Percentiles rank a stretch among this genome's conserved stretches.
These are phyloP conservation scores for Phaetusa simplex DNA, from an alignment of 2,113 vertebrate species.

Conservation along the genomic window DNA sequence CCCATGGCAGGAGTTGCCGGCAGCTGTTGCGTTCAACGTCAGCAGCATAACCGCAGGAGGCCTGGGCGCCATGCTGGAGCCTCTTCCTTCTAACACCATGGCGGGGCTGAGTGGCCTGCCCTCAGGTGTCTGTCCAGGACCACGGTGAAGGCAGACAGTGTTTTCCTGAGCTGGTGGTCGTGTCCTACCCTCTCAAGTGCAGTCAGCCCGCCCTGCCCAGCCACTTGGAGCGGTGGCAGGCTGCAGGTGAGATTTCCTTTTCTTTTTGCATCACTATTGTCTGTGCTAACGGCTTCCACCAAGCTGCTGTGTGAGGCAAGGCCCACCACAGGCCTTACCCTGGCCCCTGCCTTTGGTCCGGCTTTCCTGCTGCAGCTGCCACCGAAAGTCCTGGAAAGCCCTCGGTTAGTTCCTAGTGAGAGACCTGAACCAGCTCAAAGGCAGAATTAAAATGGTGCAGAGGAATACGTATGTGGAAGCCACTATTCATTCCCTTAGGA, in stretches of 20 bases:
- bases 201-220: rapidly evolving
- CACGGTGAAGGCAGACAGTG: rapidly evolving
- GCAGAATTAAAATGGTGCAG: not conserved
- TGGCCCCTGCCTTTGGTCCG: not conserved
- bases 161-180: rapidly evolving
- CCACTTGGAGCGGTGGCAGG: rapidly evolving
- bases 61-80: rapidly evolving
- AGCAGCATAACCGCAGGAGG: rapidly evolving
- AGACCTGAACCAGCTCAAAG: not conserved
- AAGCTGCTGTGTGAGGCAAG: not conserved
- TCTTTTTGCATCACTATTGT: not conserved
- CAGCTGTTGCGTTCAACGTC: rapidly evolving
- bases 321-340: rapidly evolving
- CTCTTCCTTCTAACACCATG: rapidly evolving
- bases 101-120: rapidly evolving
- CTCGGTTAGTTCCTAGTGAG: not conserved
- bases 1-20: not conserved
- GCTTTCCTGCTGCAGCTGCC: not conserved
- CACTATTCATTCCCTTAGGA: not conserved
- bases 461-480: not conserved
- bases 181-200: not conserved
- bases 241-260: not conserved
- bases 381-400: not conserved
- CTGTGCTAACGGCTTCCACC: not conserved
- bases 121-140: rapidly evolving